Base-by-base conservation (phyloP, 2,797 vertebrate genomes). In the Philypnodon macrostomus region DNA sequence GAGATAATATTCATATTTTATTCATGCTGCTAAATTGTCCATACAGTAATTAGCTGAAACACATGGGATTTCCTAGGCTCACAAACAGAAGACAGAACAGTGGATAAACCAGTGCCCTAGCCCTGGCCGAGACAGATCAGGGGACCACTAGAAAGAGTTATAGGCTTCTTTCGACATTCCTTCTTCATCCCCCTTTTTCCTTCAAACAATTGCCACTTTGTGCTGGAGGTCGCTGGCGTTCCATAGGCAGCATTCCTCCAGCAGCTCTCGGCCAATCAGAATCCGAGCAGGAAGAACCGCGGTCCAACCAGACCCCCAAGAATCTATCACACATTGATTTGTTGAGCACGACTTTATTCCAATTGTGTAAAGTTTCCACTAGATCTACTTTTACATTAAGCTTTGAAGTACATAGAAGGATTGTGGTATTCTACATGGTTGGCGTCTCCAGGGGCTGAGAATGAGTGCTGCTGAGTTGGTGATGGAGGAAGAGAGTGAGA, bases 251-350 rank as follows among this genome's bases (percentile, higher is more conserved):
- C 68, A 55, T 88, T 85, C 73, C 81, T 83, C 37, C 19, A 56
- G 53, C 75, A 4, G 46, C 78, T 79, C 83, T 31, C 70, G 75
- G 79, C 82, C 63, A 72, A 85, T 86, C 46, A 52, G 68, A 70
- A 67, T 61, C 77, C 73, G 76, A 79, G 59, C 77, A 89, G 84
- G 86, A 87, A 87, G 83, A 88, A 58, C 73, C 73, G 58, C 67
- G 48, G 78, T 89, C 84, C 77, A 87, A 82, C 85, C 80, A 79
- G 83, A n/a, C 88, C 86, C 83, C 77, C 72, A 86, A 85, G 88
- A 91, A 90, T 89, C 85, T 74, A 87, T 89, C 77, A 72, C 82
- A 74, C 80, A 87, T 87, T 90, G 82, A 90, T 91, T 90, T 88
- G 79, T 87, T 90, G 81, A 90, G 72, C 82, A 67, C 78, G 26